Percentiles rank a stretch among this genome's conserved stretches.
These are phyloP conservation scores for Epirrita christyi DNA, from an alignment of 2,888 invertebrate genomes.

Conservation along the genomic window DNA sequence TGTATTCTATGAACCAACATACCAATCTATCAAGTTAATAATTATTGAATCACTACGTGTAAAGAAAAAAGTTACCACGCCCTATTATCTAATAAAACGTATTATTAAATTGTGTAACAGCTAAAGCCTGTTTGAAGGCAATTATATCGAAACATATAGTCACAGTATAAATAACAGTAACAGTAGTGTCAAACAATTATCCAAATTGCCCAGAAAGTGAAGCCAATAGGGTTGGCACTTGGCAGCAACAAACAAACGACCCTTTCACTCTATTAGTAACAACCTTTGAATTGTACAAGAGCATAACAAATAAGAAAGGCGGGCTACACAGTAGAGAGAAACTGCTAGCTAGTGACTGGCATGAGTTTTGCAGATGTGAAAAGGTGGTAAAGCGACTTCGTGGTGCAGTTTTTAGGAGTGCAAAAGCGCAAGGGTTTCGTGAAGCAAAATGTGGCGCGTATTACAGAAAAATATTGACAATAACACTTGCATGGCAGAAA, in stretches of 20 bases:
- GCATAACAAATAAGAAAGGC: constrained; percentile 36
- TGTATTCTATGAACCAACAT: too few relatives aligned
- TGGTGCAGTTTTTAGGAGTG: too few relatives aligned
- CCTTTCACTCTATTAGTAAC: constrained; percentile 29
- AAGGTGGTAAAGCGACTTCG: too few relatives aligned
- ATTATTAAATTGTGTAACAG: not conserved
- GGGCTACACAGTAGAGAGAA: constrained; percentile 4
- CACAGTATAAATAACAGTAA: constrained; percentile 12
- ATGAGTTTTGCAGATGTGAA: not conserved
- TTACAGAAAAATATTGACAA: too few relatives aligned
- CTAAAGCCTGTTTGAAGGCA: constrained; percentile 2
- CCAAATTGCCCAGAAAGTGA: constrained; percentile 32
- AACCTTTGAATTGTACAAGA: constrained; percentile 40
- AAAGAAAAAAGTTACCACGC: not conserved
- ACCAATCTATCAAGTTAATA: too few relatives aligned
- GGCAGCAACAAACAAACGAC: constrained; percentile 15
- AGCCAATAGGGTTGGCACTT: constrained; percentile 37
- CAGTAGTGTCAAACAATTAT: constrained; percentile 23
- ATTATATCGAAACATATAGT: constrained; percentile 13
- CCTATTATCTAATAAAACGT: not conserved
- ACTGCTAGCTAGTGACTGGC: not conserved
- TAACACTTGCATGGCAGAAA: too few relatives aligned
- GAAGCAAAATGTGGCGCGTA: too few relatives aligned
- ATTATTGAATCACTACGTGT: constrained; percentile 3
- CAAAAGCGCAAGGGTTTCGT: too few relatives aligned